phyloP scores from a whole-genome alignment of 1,140 invertebrate species.

The Magallana angulata region DNA sequence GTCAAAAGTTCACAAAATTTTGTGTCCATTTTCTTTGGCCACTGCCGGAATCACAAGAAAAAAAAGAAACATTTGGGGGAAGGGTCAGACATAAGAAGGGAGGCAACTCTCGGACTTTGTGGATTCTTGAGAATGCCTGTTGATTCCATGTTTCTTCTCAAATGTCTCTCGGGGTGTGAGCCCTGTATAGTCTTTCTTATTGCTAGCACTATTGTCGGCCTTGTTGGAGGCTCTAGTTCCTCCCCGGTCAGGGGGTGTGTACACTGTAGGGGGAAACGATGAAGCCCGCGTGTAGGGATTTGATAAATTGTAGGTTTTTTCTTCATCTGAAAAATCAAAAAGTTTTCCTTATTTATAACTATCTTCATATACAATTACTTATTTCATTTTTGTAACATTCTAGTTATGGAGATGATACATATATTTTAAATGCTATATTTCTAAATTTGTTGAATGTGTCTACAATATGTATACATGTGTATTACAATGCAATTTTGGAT shows the following conservation, averaged over 20 bases:
- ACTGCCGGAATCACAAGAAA: background rate
- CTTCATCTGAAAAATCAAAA: conserved; percentile 41
- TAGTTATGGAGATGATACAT: too few species aligned
- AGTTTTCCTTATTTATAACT: background rate
- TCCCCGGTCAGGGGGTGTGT: background rate
- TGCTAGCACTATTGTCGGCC: conserved; percentile 41
- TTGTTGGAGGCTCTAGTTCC: background rate
- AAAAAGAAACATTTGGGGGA: background rate
- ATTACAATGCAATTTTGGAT: too few species aligned
- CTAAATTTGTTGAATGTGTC: too few species aligned
- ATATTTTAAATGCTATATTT: too few species aligned
- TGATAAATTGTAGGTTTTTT: conserved; percentile 22
- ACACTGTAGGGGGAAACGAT: conserved; percentile 25
- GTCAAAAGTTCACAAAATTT: background rate
- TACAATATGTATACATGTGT: background rate
- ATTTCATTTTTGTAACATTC: too few species aligned
- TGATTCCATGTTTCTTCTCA: conserved; percentile 56
- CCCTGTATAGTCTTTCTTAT: conserved; percentile 44
- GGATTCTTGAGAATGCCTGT: conserved; percentile 41
- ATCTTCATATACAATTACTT: background rate
- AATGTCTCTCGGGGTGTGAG: conserved; percentile 56
- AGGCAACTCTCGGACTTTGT: conserved; percentile 32
- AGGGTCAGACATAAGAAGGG: conserved; percentile 44
- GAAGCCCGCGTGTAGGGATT: conserved; percentile 12
- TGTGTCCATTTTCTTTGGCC: conserved; percentile 17